Base-by-base conservation (phyloP, 2,797 vertebrate genomes). In the Sebastiscus tertius region DNA sequence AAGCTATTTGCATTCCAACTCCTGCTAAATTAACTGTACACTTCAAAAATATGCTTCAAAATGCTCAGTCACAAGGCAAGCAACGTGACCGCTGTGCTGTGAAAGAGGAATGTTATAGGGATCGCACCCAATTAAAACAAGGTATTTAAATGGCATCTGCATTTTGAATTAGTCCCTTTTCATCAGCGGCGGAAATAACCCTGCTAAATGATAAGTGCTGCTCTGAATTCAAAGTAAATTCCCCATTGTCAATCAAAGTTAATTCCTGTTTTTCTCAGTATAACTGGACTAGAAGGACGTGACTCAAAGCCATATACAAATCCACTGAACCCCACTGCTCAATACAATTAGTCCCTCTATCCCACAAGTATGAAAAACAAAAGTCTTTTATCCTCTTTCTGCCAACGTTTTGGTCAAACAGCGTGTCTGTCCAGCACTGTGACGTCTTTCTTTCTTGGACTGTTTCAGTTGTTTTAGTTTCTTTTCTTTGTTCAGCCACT, bases 21-120 rank as follows among this genome's bases (percentile, higher is more conserved):
- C 46, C 56, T 86, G 85, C 54, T 87, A 79, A 92, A 93, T 90
- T 61, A 83, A 80, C 82, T 82, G 85, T 79, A 72, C 20, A 18
- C 31, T 36, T 33, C 65, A 87, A 87, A 87, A 92, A 88, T 60
- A 52, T 11, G 36, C 63, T 67, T 72, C 39, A 54, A 83, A 89
- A 72, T 24, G 36, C 56, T 75, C 3, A 39, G 72, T 89, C 86
- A 88, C 88, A 77, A 54, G 79, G 81, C 85, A 74, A 11, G 74
- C 83, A 91, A 92, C 68, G 82, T 90, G 86, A 89, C 60, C 5
- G 22, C 65, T 33, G 60, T 66, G 67, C 77, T 78, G 77, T 64
- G 46, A 55, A 67, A 56, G 22, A 64, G 54, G 33, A 88, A 73
- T 55, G 54, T 78, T 56, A 34, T 0, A 24, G 54, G 31, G 36